Evolutionary conservation across 2,113 vertebrate species (phyloP).

Genomic region (Oreochromis tanganicae): DNA sequence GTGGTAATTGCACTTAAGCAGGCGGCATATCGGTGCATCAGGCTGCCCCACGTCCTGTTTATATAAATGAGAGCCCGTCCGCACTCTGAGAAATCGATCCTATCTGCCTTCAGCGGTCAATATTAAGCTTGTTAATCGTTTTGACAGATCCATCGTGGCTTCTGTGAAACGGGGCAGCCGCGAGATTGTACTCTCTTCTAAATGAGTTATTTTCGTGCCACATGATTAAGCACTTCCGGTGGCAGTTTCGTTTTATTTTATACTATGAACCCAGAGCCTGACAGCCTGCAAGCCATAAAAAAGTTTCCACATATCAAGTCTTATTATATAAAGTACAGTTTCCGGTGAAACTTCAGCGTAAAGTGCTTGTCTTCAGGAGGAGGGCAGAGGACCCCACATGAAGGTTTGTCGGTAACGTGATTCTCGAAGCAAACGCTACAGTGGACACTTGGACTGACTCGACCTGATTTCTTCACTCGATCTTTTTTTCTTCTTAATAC

Average conservation of each 20-base stretch:
- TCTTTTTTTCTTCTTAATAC: not conserved
- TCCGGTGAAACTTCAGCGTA: not conserved
- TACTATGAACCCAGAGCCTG: not conserved
- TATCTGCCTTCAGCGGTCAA: slow-evolving; percentile 1
- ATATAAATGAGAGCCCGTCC: not conserved
- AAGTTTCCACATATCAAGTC: not conserved
- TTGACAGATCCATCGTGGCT: not conserved
- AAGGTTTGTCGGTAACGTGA: not conserved
- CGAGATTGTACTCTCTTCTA: not conserved
- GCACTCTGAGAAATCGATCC: not conserved
- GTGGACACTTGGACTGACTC: not conserved
- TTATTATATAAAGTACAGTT: not conserved
- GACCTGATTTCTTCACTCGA: not conserved
- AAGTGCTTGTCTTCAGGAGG: not conserved
- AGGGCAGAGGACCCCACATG: not conserved
- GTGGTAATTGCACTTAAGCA: not conserved
- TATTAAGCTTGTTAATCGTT: not conserved
- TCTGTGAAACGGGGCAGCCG: not conserved
- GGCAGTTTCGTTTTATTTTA: not conserved
- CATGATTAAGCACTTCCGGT: not conserved
- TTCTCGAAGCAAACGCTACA: not conserved
- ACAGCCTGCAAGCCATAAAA: not conserved
- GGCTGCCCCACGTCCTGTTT: not conserved
- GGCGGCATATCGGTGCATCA: not conserved
- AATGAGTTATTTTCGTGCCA: not conserved